phyloP scores from a whole-genome alignment of 2,113 vertebrate species.

The Eolophus roseicapilla region DNA sequence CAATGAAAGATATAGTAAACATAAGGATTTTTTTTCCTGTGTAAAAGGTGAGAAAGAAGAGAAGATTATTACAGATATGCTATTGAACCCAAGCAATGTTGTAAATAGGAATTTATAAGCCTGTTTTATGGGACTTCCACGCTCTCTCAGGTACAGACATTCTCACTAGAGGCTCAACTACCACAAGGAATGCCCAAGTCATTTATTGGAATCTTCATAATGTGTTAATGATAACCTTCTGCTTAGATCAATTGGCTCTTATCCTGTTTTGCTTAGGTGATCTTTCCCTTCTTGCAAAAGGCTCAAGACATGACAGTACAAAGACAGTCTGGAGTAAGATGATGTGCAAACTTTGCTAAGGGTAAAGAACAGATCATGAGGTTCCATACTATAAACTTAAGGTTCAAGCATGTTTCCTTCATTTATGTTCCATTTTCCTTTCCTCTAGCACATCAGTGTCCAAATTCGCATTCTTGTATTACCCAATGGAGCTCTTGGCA shows the following conservation, averaged over 20 bases:
- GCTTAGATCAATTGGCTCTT: background rate
- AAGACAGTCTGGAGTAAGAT: background rate
- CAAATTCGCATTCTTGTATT: background rate
- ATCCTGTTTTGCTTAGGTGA: background rate
- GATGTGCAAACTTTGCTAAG: background rate
- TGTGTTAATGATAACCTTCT: background rate
- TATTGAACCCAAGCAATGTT: background rate
- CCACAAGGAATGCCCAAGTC: background rate
- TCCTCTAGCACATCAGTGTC: background rate
- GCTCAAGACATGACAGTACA: background rate
- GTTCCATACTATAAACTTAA: background rate
- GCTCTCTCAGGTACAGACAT: background rate
- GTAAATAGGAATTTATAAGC: background rate
- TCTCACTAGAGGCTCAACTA: background rate
- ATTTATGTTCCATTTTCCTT: background rate
- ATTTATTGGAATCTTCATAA: background rate
- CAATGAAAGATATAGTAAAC: background rate
- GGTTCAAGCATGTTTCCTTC: background rate
- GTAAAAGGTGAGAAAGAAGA: background rate
- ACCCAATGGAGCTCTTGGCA: background rate
- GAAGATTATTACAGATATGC: background rate
- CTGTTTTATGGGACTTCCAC: background rate
- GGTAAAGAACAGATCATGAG: background rate
- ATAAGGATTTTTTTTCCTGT: background rate
- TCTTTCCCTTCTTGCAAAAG: background rate